Percentiles rank a stretch among this genome's conserved stretches.
phyloP scores from a whole-genome alignment of 2,888 invertebrate genomes.

The Leistus spinibarbis region DNA sequence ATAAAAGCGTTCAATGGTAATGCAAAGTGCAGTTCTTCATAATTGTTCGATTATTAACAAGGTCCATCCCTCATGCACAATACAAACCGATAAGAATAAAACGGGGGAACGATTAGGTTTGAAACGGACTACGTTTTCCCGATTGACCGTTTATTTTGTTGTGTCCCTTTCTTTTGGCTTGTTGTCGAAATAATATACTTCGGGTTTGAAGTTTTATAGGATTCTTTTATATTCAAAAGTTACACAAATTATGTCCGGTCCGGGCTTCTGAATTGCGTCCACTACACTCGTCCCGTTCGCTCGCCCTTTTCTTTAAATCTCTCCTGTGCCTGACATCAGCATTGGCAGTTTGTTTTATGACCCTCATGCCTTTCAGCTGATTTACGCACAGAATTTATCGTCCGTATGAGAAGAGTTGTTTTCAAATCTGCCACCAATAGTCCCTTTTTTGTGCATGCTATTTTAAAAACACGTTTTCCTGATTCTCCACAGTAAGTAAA shows the following conservation, averaged over 20 bases:
- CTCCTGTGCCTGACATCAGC: constrained; percentile 11
- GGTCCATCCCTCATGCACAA: not conserved
- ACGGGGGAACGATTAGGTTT: not conserved
- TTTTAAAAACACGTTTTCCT: constrained; percentile 27
- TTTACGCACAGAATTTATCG: constrained; percentile 37
- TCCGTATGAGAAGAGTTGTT: constrained; percentile 33
- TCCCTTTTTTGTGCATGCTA: not conserved
- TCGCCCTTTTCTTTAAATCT: constrained; percentile 1
- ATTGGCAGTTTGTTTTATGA: constrained; percentile 24
- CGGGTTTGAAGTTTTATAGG: constrained; percentile 16
- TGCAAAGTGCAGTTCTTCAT: not conserved
- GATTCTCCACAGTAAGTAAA: constrained; percentile 18
- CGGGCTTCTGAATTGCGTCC: constrained; percentile 43
- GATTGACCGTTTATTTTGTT: constrained; percentile 15
- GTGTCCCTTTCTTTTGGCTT: constrained; percentile 1
- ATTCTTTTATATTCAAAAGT: constrained; percentile 51
- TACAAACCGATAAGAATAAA: not conserved
- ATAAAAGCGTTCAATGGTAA: not conserved
- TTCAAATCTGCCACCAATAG: constrained; percentile 32
- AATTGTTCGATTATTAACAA: not conserved
- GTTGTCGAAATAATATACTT: constrained; percentile 12
- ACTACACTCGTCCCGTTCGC: constrained; percentile 8
- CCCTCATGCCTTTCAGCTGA: constrained; percentile 22
- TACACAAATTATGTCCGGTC: constrained; percentile 49
- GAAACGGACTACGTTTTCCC: not conserved